Percentiles rank a stretch among this genome's conserved stretches.
Conservation (phyloP, 2,113 vertebrate genomes). For the Equus quagga region DNA sequence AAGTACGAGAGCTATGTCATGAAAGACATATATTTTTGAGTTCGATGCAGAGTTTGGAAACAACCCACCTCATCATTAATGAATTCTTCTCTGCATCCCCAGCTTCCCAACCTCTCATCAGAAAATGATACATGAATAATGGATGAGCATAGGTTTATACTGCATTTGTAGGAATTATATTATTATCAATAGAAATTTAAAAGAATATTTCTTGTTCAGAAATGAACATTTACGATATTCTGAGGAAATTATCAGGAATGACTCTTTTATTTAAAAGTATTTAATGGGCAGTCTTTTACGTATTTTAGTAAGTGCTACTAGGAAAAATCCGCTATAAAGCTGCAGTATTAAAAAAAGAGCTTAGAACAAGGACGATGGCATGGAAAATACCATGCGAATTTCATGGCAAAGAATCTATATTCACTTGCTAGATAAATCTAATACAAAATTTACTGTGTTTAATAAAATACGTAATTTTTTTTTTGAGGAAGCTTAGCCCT, state of each 20-base stretch:
- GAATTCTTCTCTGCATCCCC: neutral
- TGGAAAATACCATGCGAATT: neutral
- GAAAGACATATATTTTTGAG: neutral
- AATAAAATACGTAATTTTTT: neutral
- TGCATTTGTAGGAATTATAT: neutral
- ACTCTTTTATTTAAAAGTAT: constrained; percentile 6
- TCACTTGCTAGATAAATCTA: neutral
- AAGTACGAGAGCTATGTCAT: neutral
- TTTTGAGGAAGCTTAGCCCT: too few species aligned
- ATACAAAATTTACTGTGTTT: neutral
- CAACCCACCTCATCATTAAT: neutral
- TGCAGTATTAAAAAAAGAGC: neutral
- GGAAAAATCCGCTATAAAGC: neutral
- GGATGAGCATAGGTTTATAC: neutral
- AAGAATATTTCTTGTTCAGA: neutral
- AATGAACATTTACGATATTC: neutral
- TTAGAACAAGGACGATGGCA: neutral
- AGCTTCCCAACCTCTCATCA: neutral
- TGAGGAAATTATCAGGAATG: neutral
- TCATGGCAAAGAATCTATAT: neutral
- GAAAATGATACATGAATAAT: neutral
- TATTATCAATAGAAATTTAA: constrained; percentile 4
- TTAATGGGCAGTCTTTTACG: neutral
- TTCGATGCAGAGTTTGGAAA: neutral
- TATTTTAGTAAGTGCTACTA: neutral